Percentiles rank a stretch among this genome's conserved stretches.
phyloP scores from a whole-genome alignment of 2,113 vertebrate species.

The Anser cygnoides region DNA sequence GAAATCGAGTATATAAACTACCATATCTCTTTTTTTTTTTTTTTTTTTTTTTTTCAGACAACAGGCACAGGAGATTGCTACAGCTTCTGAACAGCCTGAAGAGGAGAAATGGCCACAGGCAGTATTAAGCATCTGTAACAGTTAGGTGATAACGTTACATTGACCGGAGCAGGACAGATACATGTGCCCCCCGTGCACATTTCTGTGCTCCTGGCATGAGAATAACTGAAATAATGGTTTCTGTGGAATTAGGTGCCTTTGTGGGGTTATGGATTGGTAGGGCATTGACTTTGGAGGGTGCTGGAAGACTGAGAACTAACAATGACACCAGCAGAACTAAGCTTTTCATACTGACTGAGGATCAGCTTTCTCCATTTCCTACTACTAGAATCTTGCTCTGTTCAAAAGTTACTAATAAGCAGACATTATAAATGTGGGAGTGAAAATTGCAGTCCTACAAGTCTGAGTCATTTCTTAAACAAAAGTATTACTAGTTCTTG shows the following conservation, averaged over 20 bases:
- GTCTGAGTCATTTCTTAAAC: conserved; percentile 2
- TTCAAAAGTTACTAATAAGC: not conserved
- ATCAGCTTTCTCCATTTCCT: not conserved
- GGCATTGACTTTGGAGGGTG: not conserved
- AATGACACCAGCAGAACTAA: not conserved
- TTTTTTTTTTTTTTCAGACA: not conserved
- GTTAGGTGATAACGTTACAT: no score
- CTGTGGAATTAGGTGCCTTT: not conserved
- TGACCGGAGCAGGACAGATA: accelerated
- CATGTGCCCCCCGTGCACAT: not conserved
- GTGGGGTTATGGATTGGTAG: not conserved
- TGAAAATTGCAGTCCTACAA: not conserved
- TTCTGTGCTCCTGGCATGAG: not conserved
- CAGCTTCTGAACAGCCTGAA: not conserved
- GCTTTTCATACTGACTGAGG: not conserved
- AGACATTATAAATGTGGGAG: not conserved
- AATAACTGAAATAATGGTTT: not conserved
- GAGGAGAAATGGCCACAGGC: not conserved
- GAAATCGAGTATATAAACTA: not conserved
- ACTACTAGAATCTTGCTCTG: not conserved
- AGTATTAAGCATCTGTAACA: not conserved
- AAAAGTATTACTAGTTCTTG: not conserved
- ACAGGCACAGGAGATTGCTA: not conserved
- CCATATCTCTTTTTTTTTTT: not conserved
- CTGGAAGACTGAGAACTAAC: not conserved